Evolutionary conservation across 1,140 invertebrate genomes (phyloP).

Genomic region (Kradibia gibbosae): DNA sequence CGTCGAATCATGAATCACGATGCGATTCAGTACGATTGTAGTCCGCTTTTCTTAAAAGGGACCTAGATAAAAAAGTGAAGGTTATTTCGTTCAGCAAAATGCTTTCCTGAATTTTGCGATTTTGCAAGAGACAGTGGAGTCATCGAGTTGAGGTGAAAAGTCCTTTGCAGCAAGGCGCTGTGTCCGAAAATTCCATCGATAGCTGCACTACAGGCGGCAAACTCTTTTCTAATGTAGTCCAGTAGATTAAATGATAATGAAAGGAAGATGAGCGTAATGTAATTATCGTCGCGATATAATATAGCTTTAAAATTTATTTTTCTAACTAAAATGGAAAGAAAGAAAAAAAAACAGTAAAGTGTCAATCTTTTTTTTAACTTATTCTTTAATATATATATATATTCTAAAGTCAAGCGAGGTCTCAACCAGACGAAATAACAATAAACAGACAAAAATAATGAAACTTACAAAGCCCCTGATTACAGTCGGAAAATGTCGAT

Average conservation of each 20-base stretch:
- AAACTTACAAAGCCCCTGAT: background rate
- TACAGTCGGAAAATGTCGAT: constrained; percentile 6
- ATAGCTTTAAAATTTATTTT: constrained; percentile 49
- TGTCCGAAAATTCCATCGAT: constrained; percentile 42
- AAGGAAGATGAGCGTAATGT: constrained; percentile 27
- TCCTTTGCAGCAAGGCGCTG: constrained; percentile 29
- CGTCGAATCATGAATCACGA: background rate
- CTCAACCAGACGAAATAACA: constrained; percentile 28
- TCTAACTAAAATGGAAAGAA: constrained; percentile 52
- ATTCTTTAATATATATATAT: constrained; percentile 43
- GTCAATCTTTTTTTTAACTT: constrained; percentile 43
- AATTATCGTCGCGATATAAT: constrained; percentile 5
- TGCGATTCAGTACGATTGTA: background rate
- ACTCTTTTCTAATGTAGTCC: constrained; percentile 36
- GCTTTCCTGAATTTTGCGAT: constrained; percentile 11
- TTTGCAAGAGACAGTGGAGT: background rate
- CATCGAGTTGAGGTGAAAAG: constrained; percentile 4
- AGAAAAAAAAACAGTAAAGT: constrained; percentile 46
- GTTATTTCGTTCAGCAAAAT: background rate
- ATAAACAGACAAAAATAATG: background rate
- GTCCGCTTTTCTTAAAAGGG: constrained; percentile 18
- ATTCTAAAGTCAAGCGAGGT: constrained; percentile 32
- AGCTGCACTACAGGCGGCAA: background rate
- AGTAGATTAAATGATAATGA: constrained; percentile 41
- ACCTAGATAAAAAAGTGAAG: constrained; percentile 14